A percentile compares a stretch with the other conserved stretches of the same genome.
Conservation (phyloP, 1,140 invertebrate species). For the Brachionus paranguensis region DNA sequence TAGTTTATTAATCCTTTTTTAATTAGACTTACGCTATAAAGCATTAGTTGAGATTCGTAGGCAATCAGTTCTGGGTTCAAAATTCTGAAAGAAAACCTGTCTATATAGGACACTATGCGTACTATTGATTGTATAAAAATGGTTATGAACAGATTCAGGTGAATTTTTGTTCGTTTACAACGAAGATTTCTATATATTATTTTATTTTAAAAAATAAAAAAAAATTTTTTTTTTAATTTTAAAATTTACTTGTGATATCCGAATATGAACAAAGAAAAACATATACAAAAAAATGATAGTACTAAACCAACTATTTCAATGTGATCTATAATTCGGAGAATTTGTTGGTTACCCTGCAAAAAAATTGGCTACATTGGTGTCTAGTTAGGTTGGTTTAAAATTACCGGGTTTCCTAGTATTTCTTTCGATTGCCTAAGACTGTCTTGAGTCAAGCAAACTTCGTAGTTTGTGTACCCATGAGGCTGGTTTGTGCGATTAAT, state of each 20-base stretch:
- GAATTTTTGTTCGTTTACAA: constrained; percentile 33
- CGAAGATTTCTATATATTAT: not conserved
- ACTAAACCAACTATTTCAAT: constrained; percentile 26
- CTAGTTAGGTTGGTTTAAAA: not conserved
- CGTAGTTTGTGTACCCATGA: constrained; percentile 5
- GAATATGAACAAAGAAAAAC: constrained; percentile 33
- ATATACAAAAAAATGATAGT: constrained; percentile 27
- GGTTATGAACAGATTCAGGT: constrained; percentile 26
- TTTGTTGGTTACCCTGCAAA: not conserved
- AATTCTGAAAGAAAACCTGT: constrained; percentile 2
- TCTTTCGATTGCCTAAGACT: not conserved
- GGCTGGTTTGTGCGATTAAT: not conserved
- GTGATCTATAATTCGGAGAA: not conserved
- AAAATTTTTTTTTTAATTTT: not conserved
- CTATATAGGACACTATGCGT: not conserved
- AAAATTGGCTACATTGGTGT: not conserved
- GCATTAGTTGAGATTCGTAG: constrained; percentile 37
- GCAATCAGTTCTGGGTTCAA: constrained; percentile 11
- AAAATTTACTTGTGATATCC: constrained; percentile 33
- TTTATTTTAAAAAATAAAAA: not conserved
- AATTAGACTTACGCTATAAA: not conserved
- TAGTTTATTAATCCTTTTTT: no score
- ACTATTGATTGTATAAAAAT: constrained; percentile 14
- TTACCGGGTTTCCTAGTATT: not conserved
- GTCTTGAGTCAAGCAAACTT: constrained; percentile 1